Evolutionary conservation across 2,888 invertebrate genomes (phyloP), one percentile per base, ranked within the genome.

Genomic region (Mimumesa dahlbomi): DNA sequence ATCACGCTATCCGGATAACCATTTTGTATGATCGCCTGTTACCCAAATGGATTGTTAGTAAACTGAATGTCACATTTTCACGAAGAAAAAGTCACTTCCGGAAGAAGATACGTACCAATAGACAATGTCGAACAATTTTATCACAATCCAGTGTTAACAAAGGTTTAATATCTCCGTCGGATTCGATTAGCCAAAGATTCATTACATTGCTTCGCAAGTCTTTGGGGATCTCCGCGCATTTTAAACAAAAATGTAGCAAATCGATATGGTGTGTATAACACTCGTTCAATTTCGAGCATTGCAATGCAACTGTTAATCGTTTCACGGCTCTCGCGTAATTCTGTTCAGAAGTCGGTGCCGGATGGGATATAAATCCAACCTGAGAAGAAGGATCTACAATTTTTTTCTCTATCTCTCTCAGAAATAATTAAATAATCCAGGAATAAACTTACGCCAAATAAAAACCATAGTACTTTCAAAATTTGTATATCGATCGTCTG

Each of bases 221-320:
- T 1, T 61, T 53, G 0, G 84, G 63, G 42, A 83, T 45, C 11
- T 69, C 53, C 0, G 29, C 19, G 9, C 64, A 79, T 19, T 69
- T 46, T 2, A 83, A 49, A 29, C 73, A 80, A 34, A 68, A 73
- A 50, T 45, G 61, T n/a, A 84, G 14, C 11, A 84, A 52, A 31
- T 75, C 75, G 29, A 79, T 73, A 45, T 84, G 78, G 36, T 84
- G 81, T 1, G 82, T 82, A 63, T 84, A 84, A 52, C 73, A 81
- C 3, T 81, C 54, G 42, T 62, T 54, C 43, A 82, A 14, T 2
- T 71, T 73, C 7, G 70, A 65, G n/a, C 48, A 31, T 38, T 61
- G 58, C 25, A 83, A 29, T 3, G 46, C 57, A 5, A 31, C 19
- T 11, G 69, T 62, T 48, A 84, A 48, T 34, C 36, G 54, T 21